Percentiles rank a stretch among this genome's conserved stretches.
Conservation (phyloP, 1,140 invertebrate genomes). For the Zophobas morio region DNA sequence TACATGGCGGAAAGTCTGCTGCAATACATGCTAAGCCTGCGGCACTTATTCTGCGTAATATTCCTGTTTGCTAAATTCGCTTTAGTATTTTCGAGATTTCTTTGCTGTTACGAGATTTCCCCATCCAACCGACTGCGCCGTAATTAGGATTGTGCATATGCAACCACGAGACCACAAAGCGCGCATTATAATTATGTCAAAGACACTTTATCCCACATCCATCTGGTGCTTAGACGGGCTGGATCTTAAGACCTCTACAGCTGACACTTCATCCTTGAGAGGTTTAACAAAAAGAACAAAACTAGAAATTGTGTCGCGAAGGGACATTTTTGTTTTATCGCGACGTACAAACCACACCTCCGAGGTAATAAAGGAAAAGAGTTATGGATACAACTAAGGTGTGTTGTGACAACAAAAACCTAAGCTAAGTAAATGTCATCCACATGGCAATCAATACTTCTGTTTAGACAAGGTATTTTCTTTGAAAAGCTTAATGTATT, state of each 20-base stretch:
- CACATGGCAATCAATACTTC: no score
- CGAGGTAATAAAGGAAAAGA: no score
- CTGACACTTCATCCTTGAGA: neutral
- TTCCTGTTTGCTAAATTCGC: constrained; percentile 25
- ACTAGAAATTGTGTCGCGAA: neutral
- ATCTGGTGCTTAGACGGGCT: neutral
- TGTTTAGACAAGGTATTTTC: no score
- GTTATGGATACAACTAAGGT: no score
- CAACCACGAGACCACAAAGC: neutral
- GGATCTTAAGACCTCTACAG: constrained; percentile 5
- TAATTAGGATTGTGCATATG: constrained; percentile 29
- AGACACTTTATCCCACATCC: constrained; percentile 12
- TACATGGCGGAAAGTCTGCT: constrained; percentile 34
- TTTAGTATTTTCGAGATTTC: constrained; percentile 29
- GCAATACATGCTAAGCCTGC: constrained; percentile 19
- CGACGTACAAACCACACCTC: no score
- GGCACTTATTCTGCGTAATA: constrained; percentile 36
- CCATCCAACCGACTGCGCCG: neutral
- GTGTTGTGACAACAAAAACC: no score
- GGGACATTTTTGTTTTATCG: no score
- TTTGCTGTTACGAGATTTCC: constrained; percentile 12
- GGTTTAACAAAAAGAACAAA: neutral
- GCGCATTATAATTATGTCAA: constrained; percentile 3
- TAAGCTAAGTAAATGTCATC: no score
- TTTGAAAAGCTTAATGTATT: no score